Base-by-base conservation (phyloP, 2,888 invertebrate species). In the Rhogogaster chlorosoma region DNA sequence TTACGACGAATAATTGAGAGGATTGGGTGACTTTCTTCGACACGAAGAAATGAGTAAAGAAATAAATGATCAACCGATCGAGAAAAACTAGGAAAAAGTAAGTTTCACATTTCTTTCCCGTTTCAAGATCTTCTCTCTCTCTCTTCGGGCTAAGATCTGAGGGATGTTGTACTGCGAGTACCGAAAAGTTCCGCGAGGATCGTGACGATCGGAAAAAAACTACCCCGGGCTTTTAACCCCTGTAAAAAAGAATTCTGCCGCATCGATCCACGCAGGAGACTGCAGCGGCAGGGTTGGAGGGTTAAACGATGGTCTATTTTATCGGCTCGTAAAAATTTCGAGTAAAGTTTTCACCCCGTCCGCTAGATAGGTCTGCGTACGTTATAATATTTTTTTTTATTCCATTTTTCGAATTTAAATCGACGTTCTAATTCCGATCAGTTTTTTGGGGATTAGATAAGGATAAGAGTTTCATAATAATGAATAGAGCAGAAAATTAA, bases 351-450 rank as follows among this genome's bases (percentile, higher is more conserved):
- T 73, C 61, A 77, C 61, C 77, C 77, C 83, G 86, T 80, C 91
- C 92, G 90, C 90, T 86, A 92, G 91, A 90, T 91, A 85, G 90
- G 86, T 89, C 92, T 91, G 90, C 87, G 85, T 87, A 83, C 85
- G 86, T 29, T 61, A 57, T 83, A 67, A 78, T 49, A 6, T 9
- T 49, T 77, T 80, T 80, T 32, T 38, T 12, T 0, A 49, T 12
- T n/a, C 4, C 15, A 18, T 2, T 78, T 78, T 22, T 57, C 22
- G 2, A 32, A 38, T 26, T 26, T 10, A 12, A 32, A 38, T 29
- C 0, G n/a, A 45, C 2, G 15, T 45, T 15, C 1, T 3, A 45
- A 45, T 15, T 45, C 15, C 45, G 3, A 45, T 45, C 15, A 15
- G 12, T 3, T 3, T 45, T 45, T 45, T 45, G 0, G 15, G 45